Base-by-base conservation (phyloP, 2,888 invertebrate species). In the Drosophila rellima region DNA sequence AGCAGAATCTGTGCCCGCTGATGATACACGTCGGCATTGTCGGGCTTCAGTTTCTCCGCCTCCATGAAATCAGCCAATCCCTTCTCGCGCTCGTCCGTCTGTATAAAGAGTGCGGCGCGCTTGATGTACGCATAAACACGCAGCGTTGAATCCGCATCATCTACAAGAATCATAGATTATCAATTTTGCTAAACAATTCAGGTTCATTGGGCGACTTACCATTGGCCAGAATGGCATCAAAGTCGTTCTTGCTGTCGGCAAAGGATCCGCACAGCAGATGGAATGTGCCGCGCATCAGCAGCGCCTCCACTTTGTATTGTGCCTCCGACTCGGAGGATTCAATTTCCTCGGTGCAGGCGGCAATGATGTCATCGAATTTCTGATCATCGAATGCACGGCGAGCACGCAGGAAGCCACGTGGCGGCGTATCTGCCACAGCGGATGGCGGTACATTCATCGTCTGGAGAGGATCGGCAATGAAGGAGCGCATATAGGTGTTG, bases 1-100 rank as follows among this genome's bases (percentile, higher is more conserved):
- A 98, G 93, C 90, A 96, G 95, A 8, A 98, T 96, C 95, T 98
- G 95, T 54, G 98, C 98, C 72, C 98, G 94, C 90, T 99, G 98
- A 91, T 98, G 97, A 92, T 96, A 98, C 56, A 99, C 95, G 91
- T 99, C 99, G 20, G 96, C 95, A 91, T 96, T 97, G 33, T 95
- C 93, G 0, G 97, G 95, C 83, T 97, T 96, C 50, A 97, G 91
- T 83, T 95, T 93, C 42, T 96, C 95, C 33, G 98, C 98, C 77
- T 92, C 93, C 15, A 95, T 94, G 92, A 98, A 98, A 92, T 97
- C 97, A 57, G 94, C 94, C 78, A 97, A 93, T 78, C 97, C 96
- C 70, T 95, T 94, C 39, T 95, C 95, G 35, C 95, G 94, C 71
- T 95, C 94, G 82, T 96, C 96, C 56, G 95, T 93, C 91, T 98